A percentile compares a stretch with the other conserved stretches of the same genome.
Conservation (phyloP, 2,888 invertebrate genomes). For the Trachelus troglodyta region DNA sequence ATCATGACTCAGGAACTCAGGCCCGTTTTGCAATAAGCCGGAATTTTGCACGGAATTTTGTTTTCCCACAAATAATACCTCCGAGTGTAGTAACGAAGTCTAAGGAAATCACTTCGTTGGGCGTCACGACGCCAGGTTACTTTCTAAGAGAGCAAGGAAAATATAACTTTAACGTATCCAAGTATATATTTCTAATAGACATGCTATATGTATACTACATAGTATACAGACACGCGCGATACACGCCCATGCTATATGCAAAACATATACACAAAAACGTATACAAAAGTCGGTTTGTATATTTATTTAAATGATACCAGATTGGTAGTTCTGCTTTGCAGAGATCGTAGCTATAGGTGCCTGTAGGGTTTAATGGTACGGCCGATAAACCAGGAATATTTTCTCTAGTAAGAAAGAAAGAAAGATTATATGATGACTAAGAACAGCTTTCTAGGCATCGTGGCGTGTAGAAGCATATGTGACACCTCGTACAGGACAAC, state of each 20-base stretch:
- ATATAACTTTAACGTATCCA: background rate
- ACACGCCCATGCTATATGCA: background rate
- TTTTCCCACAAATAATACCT: constrained; percentile 34
- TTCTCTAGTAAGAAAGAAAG: background rate
- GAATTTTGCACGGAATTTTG: background rate
- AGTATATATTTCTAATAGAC: background rate
- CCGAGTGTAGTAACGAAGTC: background rate
- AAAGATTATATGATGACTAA: background rate
- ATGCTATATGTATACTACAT: background rate
- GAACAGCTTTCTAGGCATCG: background rate
- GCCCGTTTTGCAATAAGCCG: constrained; percentile 53
- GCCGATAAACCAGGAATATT: background rate
- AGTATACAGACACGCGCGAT: no score
- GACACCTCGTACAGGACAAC: background rate
- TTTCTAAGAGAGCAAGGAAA: background rate
- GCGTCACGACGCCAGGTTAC: background rate
- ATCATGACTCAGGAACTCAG: constrained; percentile 72
- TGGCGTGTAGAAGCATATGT: background rate
- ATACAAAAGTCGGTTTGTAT: background rate
- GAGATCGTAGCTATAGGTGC: background rate
- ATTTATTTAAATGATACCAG: background rate
- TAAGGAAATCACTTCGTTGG: background rate
- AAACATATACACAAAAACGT: background rate
- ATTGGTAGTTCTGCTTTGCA: background rate
- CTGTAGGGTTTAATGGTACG: background rate